Evolutionary conservation across 2,888 invertebrate species (phyloP).

Genomic region (Diarsia brunnea): DNA sequence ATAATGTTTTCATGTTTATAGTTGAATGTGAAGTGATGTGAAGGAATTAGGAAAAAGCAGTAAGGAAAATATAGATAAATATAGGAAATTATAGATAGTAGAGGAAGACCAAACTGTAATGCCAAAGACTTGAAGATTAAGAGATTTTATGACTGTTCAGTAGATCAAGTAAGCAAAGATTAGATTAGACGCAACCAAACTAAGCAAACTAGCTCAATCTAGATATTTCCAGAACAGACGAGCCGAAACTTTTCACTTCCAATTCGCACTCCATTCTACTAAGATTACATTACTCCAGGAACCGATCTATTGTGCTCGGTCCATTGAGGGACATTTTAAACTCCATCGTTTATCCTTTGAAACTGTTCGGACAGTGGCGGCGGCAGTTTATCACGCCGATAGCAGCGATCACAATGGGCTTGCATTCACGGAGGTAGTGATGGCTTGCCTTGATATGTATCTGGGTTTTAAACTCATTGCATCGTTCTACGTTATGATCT

Average conservation of each 20-base stretch:
- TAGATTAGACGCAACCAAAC: not conserved
- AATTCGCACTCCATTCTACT: slow-evolving; percentile 50
- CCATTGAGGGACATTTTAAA: slow-evolving; percentile 83
- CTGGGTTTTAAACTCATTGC: slow-evolving; percentile 47
- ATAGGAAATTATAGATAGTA: too few relatives aligned
- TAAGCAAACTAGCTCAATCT: not conserved
- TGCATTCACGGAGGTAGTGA: slow-evolving; percentile 57
- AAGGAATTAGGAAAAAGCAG: too few relatives aligned
- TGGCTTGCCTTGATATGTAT: slow-evolving; percentile 60
- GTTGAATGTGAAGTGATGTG: not conserved
- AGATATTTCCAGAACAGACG: slow-evolving; percentile 15
- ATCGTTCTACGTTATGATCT: slow-evolving; percentile 38
- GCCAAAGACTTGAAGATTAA: too few relatives aligned
- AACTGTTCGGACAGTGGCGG: slow-evolving; percentile 82
- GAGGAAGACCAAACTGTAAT: too few relatives aligned
- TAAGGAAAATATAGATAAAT: too few relatives aligned
- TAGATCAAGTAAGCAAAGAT: not conserved
- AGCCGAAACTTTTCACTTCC: slow-evolving; percentile 24
- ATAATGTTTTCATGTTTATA: not conserved
- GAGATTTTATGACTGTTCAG: not conserved
- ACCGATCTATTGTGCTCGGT: slow-evolving; percentile 71
- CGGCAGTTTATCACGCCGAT: slow-evolving; percentile 82
- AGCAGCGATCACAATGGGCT: slow-evolving; percentile 71
- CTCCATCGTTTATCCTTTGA: slow-evolving; percentile 81
- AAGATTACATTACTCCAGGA: slow-evolving; percentile 52